Evolutionary conservation across 2,888 invertebrate species (phyloP).

Genomic region (Pristionchus arcanus): DNA sequence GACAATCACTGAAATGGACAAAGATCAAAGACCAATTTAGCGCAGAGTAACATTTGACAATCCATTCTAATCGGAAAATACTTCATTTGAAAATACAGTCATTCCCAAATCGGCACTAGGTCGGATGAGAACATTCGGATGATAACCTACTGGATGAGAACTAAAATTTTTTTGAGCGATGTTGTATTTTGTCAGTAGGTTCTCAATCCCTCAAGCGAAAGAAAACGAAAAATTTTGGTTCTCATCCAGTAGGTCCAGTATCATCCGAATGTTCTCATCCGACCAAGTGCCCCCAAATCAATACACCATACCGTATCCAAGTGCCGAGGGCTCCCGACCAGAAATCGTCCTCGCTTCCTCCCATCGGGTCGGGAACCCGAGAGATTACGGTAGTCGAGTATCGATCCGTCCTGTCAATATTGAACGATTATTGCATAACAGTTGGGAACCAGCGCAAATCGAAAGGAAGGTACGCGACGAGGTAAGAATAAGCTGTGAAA

Average conservation of each 20-base stretch:
- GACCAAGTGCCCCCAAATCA: too few relatives aligned
- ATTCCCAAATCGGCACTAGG: too few relatives aligned
- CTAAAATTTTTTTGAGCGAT: too few relatives aligned
- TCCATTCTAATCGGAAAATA: too few relatives aligned
- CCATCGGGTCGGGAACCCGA: slow-evolving; percentile 52
- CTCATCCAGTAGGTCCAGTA: too few relatives aligned
- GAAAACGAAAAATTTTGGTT: too few relatives aligned
- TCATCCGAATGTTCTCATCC: too few relatives aligned
- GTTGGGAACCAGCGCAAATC: background rate
- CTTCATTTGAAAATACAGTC: too few relatives aligned
- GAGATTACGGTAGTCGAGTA: slow-evolving; percentile 52
- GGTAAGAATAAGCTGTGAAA: background rate
- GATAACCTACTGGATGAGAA: too few relatives aligned
- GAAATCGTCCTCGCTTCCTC: slow-evolving; percentile 27
- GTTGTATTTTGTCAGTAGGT: too few relatives aligned
- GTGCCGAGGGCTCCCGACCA: slow-evolving; percentile 43
- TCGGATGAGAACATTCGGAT: too few relatives aligned
- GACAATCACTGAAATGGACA: background rate
- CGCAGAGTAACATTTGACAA: background rate
- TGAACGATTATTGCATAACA: background rate
- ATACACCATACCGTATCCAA: slow-evolving; percentile 29
- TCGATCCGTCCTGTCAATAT: slow-evolving; percentile 44
- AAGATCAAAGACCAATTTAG: background rate
- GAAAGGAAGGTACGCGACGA: background rate
- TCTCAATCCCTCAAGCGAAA: too few relatives aligned